Conservation (phyloP, 2,113 vertebrate genomes). For the Crotalus horridus region DNA sequence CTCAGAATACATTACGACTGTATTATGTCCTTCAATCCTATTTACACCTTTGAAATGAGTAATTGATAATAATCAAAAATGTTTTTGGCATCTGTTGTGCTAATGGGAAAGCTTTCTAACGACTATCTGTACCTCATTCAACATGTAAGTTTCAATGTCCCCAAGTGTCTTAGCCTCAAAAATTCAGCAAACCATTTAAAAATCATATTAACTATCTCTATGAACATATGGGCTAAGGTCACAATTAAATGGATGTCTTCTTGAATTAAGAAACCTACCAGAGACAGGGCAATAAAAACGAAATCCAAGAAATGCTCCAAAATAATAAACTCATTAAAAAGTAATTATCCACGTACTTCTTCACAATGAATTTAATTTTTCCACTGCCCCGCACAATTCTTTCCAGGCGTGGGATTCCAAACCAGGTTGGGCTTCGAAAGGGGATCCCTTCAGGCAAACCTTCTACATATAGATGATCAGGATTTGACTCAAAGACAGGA, state of each 20-base stretch:
- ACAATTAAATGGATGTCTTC: background rate
- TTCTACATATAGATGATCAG: slow-evolving; percentile 67
- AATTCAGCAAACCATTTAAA: background rate
- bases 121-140: background rate
- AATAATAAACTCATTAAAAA: background rate
- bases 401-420: slow-evolving; percentile 79
- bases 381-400: slow-evolving; percentile 72
- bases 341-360: slow-evolving; percentile 67
- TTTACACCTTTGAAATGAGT: background rate
- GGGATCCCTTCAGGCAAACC: slow-evolving; percentile 79
- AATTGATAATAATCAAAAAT: background rate
- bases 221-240: background rate
- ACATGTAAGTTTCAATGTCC: background rate
- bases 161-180: background rate
- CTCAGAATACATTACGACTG: background rate
- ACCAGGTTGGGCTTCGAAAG: slow-evolving; percentile 79
- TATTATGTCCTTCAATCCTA: background rate
- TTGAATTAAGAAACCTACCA: background rate
- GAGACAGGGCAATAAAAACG: background rate
- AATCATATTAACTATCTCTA: background rate
- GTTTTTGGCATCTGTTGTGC: background rate
- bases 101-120: background rate
- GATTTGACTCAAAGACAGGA: slow-evolving; percentile 72
- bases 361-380: slow-evolving; percentile 76
- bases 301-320: background rate